Percentiles rank a stretch among this genome's conserved stretches.
Evolutionary conservation across 2,797 vertebrate genomes (phyloP).

Genomic region (Gallirallus australis): DNA sequence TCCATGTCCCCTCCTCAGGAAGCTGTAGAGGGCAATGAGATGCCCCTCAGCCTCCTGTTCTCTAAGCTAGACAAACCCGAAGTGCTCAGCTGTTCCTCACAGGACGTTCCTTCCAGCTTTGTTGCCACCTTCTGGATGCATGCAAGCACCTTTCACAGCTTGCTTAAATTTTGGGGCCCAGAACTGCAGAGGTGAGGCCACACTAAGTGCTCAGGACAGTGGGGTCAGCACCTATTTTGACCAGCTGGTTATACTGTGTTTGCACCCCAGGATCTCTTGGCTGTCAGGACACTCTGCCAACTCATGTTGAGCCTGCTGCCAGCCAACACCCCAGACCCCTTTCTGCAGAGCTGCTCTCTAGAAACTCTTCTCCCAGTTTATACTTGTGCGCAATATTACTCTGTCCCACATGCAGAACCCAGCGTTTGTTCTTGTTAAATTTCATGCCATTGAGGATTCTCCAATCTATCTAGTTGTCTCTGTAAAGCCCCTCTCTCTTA

Average conservation of each 20-base stretch:
- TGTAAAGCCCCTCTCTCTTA: neutral
- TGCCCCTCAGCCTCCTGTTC: neutral
- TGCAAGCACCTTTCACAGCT: neutral
- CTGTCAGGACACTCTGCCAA: neutral
- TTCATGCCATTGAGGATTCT: neutral
- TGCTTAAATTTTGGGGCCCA: too few species aligned
- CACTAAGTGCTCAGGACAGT: neutral
- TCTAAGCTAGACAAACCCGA: neutral
- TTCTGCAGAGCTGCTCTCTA: neutral
- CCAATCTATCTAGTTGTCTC: neutral
- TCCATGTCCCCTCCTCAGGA: neutral
- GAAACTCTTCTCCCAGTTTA: neutral
- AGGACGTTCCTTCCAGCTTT: neutral
- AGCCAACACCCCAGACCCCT: neutral
- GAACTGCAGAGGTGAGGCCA: neutral
- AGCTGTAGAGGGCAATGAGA: neutral
- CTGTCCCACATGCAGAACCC: neutral
- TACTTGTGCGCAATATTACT: neutral
- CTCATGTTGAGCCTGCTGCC: neutral
- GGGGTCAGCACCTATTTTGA: neutral
- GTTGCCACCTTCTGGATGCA: neutral
- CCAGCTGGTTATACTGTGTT: neutral
- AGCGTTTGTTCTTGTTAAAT: neutral
- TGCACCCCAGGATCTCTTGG: rapidly evolving
- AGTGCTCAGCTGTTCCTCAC: neutral